Evolutionary conservation across 2,113 vertebrate species (phyloP).

Genomic region (Nycticryphes semicollaris): DNA sequence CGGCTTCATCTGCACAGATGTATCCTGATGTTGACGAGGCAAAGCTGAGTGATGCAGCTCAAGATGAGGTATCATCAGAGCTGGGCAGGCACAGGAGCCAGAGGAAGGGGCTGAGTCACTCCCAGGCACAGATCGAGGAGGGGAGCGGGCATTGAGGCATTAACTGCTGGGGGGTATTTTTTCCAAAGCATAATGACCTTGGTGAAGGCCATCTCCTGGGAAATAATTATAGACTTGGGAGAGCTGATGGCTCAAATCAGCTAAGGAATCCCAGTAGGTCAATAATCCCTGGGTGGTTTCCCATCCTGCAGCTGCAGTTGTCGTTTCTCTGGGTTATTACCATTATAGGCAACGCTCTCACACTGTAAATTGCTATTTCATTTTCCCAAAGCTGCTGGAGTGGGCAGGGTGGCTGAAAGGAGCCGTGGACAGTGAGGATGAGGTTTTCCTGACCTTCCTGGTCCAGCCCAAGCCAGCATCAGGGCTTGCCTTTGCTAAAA

Average conservation of each 20-base stretch:
- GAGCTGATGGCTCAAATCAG: not conserved
- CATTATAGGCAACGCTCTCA: not conserved
- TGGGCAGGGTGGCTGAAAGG: not conserved
- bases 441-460: not conserved
- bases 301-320: not conserved
- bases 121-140: not conserved
- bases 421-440: rapidly evolving
- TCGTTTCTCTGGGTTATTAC: not conserved
- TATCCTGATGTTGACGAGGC: not conserved
- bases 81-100: rapidly evolving
- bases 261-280: not conserved
- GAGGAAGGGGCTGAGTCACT: not conserved
- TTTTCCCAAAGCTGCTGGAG: not conserved
- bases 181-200: not conserved
- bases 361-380: rapidly evolving
- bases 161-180: not conserved
- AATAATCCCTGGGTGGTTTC: not conserved
- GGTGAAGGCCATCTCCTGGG: not conserved
- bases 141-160: not conserved
- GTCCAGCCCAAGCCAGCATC: not conserved
- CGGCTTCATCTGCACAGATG: not conserved
- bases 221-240: not conserved
- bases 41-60: rapidly evolving
- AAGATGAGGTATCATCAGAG: rapidly evolving
- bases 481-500: not conserved